Base-by-base conservation (phyloP, 2,888 invertebrate genomes). In the Papilio elwesi region DNA sequence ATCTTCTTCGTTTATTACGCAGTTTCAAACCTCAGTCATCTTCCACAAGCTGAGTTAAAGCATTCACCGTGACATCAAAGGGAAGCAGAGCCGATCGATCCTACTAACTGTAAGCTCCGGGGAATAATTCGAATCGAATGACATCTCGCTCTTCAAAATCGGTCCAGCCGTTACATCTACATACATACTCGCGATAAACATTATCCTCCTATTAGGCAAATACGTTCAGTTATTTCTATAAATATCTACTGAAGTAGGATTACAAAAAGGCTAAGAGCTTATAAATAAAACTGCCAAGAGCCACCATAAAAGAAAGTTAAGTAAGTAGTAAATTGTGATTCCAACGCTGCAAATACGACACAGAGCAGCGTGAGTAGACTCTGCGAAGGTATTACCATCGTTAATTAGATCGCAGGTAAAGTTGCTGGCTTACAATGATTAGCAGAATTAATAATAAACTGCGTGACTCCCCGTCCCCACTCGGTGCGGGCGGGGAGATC, bases 371-470 rank as follows among this genome's bases (percentile, higher is more conserved):
- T 48, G 51, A 49, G 67, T 11, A 12, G 59, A 67, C 59, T 69
- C 51, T 51, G 13, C 48, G 51, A 11, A 51, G n/a, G 52, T 67
- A 71, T 38, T 67, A 63, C 62, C 59, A 62, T 71, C 62, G 62
- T 71, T 71, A 68, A 73, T 73, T 57, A 68, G 72, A 68, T 68
- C 57, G 51, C 66, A 66, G 71, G 74, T 66, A 68, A 69, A 66
- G 71, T 71, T 66, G 48, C 66, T 68, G 75, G 78, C 77, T 81
- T 76, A 78, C 80, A 82, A 82, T 85, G 78, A 83, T 84, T 82
- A 85, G 81, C 81, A 79, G 83, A 80, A 82, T 83, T 85, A 84
- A 85, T 85, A 83, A 83, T 81, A 83, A 78, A 80, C 76, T 80
- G 77, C 76, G 76, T 65, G 69, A 78, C 74, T 76, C 76, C 76